Evolutionary conservation across 2,797 vertebrate genomes (phyloP), one percentile per base, ranked within the genome.

Genomic region (Onychomys leucogaster): DNA sequence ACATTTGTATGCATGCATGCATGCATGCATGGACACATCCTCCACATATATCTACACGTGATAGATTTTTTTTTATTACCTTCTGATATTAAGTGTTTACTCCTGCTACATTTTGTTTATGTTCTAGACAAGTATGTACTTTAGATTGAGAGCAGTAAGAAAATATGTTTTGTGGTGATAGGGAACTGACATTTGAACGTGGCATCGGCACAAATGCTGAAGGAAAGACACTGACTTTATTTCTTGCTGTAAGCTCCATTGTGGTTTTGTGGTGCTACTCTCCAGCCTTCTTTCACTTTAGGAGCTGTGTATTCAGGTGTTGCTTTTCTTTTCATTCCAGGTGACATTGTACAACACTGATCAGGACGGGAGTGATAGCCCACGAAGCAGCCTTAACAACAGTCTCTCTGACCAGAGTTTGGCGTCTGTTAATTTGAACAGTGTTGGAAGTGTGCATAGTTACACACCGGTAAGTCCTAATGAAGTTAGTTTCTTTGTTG

Each of bases 361-460:
- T 98, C 99, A 99, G 98, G 99, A 99, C 97, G 99, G 99, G 94
- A 99, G 99, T 96, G 99, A 99, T 98, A 99, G 99, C 98, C 99
- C 99, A 96, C 99, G 99, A 98, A 99, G 99, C 99, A 99, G 99
- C 99, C 99, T 99, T 99, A 99, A 99, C 99, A 99, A 99, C 99
- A 99, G 99, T 99, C 99, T 99, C 98, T 99, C 99, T 97, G 99
- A 99, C 98, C 99, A 99, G 99, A 99, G 99, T 98, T 99, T 99
- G 98, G 99, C 99, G 63, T 99, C 99, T 34, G 99, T 99, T 98
- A 99, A 99, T 99, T 99, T 99, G 98, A 99, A 99, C 99, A 99
- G 99, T 97, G 99, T 99, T 98, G 99, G 99, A 98, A 99, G 99
- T 86, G 99, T 99, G 95, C 99, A 99, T 98, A 99, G 99, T 98